Conservation (phyloP, 2,113 vertebrate genomes). For the Halichoeres trimaculatus region DNA sequence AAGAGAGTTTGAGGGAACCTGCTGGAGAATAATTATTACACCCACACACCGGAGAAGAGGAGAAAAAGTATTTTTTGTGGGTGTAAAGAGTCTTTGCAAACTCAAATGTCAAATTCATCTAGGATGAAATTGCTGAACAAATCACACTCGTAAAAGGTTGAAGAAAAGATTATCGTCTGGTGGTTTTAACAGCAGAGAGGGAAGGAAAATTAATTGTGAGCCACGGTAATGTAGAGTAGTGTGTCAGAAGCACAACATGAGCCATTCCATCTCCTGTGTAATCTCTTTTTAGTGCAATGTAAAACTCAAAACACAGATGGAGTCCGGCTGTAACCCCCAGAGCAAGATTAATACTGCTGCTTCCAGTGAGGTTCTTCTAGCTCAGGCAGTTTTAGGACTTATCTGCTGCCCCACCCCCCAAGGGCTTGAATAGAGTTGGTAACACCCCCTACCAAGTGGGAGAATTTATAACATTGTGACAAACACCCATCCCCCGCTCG, state of each 20-base stretch:
- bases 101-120: slow-evolving; percentile 65
- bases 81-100: slow-evolving; percentile 51
- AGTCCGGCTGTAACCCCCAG: slow-evolving; percentile 9
- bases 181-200: slow-evolving; percentile 33
- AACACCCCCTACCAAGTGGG: slow-evolving; percentile 63
- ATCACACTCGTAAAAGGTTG: slow-evolving; percentile 32
- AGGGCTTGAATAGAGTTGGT: slow-evolving; percentile 58
- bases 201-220: slow-evolving; percentile 42
- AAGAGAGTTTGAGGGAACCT: slow-evolving; percentile 57
- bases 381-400: slow-evolving; percentile 55
- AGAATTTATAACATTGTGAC: slow-evolving; percentile 75
- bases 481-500: slow-evolving; percentile 70
- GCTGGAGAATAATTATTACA: slow-evolving; percentile 76
- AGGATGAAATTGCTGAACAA: slow-evolving; percentile 47
- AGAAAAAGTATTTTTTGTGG: slow-evolving; percentile 59
- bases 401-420: slow-evolving; percentile 50
- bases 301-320: slow-evolving; percentile 52
- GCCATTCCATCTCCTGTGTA: slow-evolving; percentile 21
- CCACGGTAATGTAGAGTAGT: slow-evolving; percentile 18
- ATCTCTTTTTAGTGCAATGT: slow-evolving; percentile 39
- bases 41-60: slow-evolving; percentile 63
- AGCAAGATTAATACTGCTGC: slow-evolving; percentile 50
- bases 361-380: slow-evolving; percentile 38
- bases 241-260: slow-evolving; percentile 39
- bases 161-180: slow-evolving; percentile 40